Conservation (phyloP, 1,140 invertebrate genomes). For the Conus betulinus region DNA sequence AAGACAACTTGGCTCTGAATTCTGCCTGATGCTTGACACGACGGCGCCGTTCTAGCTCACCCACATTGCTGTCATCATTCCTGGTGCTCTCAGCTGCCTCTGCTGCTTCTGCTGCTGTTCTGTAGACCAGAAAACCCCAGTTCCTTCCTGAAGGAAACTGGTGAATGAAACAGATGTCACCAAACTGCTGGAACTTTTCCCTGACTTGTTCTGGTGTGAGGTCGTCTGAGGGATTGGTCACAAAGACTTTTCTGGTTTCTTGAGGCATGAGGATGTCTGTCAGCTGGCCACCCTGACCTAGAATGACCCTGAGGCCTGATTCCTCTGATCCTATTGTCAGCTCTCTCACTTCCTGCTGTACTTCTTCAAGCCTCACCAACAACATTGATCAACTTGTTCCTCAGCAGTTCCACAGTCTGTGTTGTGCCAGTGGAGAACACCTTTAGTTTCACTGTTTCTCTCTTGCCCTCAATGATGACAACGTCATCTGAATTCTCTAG, state of each 20-base stretch:
- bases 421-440: conserved; percentile 42
- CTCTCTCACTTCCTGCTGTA: conserved; percentile 38
- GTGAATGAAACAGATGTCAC: conserved; percentile 40
- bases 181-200: conserved; percentile 44
- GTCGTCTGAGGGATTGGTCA: conserved; percentile 12
- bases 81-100: conserved; percentile 44
- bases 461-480: conserved; percentile 57
- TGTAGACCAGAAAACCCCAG: conserved; percentile 61
- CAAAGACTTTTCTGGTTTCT: conserved; percentile 43
- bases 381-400: neutral
- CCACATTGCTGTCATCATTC: conserved; percentile 30
- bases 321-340: conserved; percentile 22
- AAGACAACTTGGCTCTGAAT: conserved; percentile 57
- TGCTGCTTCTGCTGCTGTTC: conserved; percentile 45
- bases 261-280: conserved; percentile 44
- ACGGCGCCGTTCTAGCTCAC: conserved; percentile 22
- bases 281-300: conserved; percentile 46
- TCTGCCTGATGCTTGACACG: conserved; percentile 25
- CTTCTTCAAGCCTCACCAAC: conserved; percentile 20
- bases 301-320: conserved; percentile 27
- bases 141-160: conserved; percentile 21
- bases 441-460: conserved; percentile 49
- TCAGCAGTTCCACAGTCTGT: neutral
- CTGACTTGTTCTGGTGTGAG: conserved; percentile 33
- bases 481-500: conserved; percentile 29